Base-by-base conservation (phyloP, 2,113 vertebrate genomes). In the Trematomus loennbergii region DNA sequence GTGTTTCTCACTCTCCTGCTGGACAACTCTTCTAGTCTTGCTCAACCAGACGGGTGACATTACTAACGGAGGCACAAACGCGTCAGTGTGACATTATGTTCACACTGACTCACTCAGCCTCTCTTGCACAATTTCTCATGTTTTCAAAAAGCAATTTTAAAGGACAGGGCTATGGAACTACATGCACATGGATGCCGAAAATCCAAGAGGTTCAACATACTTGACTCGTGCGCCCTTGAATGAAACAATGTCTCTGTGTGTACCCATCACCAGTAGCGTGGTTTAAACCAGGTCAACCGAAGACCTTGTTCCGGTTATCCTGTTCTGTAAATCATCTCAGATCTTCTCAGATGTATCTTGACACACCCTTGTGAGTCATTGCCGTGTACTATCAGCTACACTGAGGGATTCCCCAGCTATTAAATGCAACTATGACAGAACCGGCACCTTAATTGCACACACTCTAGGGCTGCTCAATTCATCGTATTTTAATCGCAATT, bases 41-140 rank as follows among this genome's bases (percentile, higher is more conserved):
- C 55, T 75, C 64, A 88, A 92, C 91, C 82, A 68, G 93, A 88
- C 70, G 0, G 53, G 86, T 50, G 66, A 68, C 86, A 89, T 92
- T 83, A 49, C 70, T 54, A 73, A 72, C 29, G 4, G 11, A 45
- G 25, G 5, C 60, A 57, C 48, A 53, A 54, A 79, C 29, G 63
- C 52, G 54, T 78, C 62, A 75, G n/a, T 2, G 58, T 73, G 64
- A 81, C 71, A 70, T 55, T 62, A 79, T 60, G 46, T 64, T 83
- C 74, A 12, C 72, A 57, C 20, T 33, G 58, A 48, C 59, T 69
- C 65, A 73, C 48, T 69, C 67, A 36, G 13, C 68, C 15, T 40
- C 36, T 71, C 40, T 17, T 1, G 48, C 77, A 63, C 45, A 64
- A 61, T 70, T 64, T 54, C 54, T 63, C 61, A 43, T 36, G 18